Percentiles rank a stretch among this genome's conserved stretches.
phyloP scores from a whole-genome alignment of 2,113 vertebrate genomes.

The Arothron firmamentum region DNA sequence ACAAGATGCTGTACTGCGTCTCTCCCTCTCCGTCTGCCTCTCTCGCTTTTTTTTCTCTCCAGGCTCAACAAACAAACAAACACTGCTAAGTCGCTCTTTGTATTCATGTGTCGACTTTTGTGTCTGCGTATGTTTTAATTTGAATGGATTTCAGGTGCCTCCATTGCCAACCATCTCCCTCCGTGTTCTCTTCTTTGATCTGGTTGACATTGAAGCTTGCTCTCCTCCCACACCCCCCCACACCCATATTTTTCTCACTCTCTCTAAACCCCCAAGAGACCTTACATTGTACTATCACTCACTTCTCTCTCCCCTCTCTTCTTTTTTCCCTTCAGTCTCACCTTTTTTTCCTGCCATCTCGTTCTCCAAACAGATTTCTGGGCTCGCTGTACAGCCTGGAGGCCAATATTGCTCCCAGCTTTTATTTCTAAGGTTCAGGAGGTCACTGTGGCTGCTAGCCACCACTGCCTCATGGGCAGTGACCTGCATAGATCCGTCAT shows the following conservation, averaged over 20 bases:
- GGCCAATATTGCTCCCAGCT: background rate
- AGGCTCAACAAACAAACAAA: conserved; percentile 42
- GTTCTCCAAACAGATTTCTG: background rate
- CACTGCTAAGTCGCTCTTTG: conserved; percentile 36
- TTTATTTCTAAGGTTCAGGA: conserved; percentile 26
- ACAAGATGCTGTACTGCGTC: no score
- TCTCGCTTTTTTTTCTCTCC: conserved; percentile 14
- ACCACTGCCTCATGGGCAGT: conserved; percentile 18
- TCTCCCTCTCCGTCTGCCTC: background rate
- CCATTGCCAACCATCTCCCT: conserved; percentile 19
- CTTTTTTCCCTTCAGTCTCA: conserved; percentile 12
- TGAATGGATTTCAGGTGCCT: conserved; percentile 47
- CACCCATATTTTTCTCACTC: conserved; percentile 14
- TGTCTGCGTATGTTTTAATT: conserved; percentile 47
- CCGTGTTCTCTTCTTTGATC: conserved; percentile 13
- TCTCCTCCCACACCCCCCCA: background rate
- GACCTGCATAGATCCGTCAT: conserved; percentile 15
- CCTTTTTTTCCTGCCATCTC: background rate
- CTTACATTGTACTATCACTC: conserved; percentile 32
- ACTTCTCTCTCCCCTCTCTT: conserved; percentile 14
- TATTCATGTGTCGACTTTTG: conserved; percentile 35
- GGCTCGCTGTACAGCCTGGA: no score
- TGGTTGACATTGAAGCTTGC: conserved; percentile 18
- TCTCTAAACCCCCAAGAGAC: conserved; percentile 23
- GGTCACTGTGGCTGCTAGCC: conserved; percentile 18